These are phyloP conservation scores for Perccottus glenii DNA, from an alignment of 2,113 vertebrate genomes.

Conservation along the genomic window DNA sequence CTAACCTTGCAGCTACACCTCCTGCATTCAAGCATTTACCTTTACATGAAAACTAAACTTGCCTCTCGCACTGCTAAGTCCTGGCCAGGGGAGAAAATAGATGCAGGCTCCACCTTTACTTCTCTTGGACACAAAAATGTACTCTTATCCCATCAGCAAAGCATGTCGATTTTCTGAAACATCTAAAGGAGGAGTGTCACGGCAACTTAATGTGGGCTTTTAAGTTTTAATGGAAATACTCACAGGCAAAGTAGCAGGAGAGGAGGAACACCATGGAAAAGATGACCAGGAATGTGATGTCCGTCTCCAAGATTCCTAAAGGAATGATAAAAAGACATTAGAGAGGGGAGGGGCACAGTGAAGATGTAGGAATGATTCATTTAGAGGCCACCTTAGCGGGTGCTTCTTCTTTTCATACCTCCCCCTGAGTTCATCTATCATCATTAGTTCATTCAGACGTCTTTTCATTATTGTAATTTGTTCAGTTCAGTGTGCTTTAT, in stretches of 20 bases:
- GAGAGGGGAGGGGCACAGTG: background rate
- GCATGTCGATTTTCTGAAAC: constrained; percentile 44
- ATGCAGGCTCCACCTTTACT: constrained; percentile 31
- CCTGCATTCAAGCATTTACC: constrained; percentile 37
- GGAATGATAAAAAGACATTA: constrained; percentile 14
- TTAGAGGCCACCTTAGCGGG: constrained; percentile 30
- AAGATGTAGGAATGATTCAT: constrained; percentile 56
- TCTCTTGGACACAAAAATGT: constrained; percentile 58
- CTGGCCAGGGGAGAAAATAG: background rate
- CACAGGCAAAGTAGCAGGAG: constrained; percentile 92
- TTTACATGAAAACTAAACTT: constrained; percentile 32
- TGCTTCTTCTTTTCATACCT: constrained; percentile 48
- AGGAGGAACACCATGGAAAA: constrained; percentile 87
- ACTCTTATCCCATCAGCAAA: constrained; percentile 62
- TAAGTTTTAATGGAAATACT: constrained; percentile 66
- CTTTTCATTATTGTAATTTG: constrained; percentile 74
- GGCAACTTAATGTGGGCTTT: constrained; percentile 15
- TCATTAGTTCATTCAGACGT: constrained; percentile 72
- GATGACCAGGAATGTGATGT: constrained; percentile 91
- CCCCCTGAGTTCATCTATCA: constrained; percentile 67
- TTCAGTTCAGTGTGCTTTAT: constrained; percentile 72
- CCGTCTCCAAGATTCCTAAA: constrained; percentile 91
- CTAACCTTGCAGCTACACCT: constrained; percentile 24
- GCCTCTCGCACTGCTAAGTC: constrained; percentile 10
- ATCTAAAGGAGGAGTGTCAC: constrained; percentile 29